Evolutionary conservation across 1,140 invertebrate genomes (phyloP).

Genomic region (Anthonomus grandis): DNA sequence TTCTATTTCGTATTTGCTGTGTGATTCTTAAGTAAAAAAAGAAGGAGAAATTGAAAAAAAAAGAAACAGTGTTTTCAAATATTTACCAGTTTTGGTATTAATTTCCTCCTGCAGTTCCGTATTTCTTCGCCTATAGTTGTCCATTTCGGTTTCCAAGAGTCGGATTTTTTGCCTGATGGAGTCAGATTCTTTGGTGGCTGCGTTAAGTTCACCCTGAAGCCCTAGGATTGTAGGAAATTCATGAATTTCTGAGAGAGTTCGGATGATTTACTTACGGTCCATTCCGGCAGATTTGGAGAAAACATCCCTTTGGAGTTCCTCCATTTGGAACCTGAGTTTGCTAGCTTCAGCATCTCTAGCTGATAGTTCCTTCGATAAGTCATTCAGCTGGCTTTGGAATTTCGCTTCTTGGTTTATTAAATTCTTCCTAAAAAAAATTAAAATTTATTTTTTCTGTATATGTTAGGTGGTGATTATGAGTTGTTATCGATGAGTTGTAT

Average conservation of each 20-base stretch:
- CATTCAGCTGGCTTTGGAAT: slow-evolving; percentile 53
- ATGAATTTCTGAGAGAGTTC: slow-evolving; percentile 1
- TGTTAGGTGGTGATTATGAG: no score
- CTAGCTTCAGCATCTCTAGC: slow-evolving; percentile 52
- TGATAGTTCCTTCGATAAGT: slow-evolving; percentile 51
- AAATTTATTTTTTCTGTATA: neutral
- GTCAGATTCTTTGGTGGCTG: slow-evolving; percentile 57
- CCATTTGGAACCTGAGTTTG: slow-evolving; percentile 54
- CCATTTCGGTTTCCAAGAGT: slow-evolving; percentile 55
- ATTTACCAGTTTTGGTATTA: slow-evolving; percentile 52
- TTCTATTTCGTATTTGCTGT: slow-evolving; percentile 36
- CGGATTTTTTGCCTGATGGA: slow-evolving; percentile 53
- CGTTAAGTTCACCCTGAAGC: slow-evolving; percentile 55
- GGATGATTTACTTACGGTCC: slow-evolving; percentile 51
- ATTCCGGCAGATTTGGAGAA: slow-evolving; percentile 55
- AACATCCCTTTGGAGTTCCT: slow-evolving; percentile 54
- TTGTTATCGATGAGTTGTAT: neutral
- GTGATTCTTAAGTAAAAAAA: slow-evolving; percentile 24
- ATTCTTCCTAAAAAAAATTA: slow-evolving; percentile 49
- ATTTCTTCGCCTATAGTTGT: slow-evolving; percentile 51
- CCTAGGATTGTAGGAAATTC: slow-evolving; percentile 44
- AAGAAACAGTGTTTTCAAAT: neutral
- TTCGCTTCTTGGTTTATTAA: slow-evolving; percentile 55
- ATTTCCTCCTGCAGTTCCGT: slow-evolving; percentile 52
- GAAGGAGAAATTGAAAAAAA: slow-evolving; percentile 1